Base-by-base conservation (phyloP, 2,888 invertebrate genomes). In the Tenodera sinensis region DNA sequence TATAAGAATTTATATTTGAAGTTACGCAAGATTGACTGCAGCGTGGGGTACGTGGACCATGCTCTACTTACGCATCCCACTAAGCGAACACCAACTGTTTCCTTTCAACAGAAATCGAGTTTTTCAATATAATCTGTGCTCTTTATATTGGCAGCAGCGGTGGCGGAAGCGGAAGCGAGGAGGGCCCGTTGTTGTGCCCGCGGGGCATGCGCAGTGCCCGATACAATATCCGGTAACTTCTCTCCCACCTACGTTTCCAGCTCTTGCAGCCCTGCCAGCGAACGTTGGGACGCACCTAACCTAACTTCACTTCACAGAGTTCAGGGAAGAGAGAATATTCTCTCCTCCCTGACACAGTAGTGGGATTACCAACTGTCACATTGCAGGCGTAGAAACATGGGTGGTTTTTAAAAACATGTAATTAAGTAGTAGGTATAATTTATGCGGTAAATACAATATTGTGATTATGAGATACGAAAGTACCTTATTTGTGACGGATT, bases 111-210 rank as follows among this genome's bases (percentile, higher is more conserved):
- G 85, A 85, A 85, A 85, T 85, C n/a, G 54, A 89, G 83, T 89
- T 89, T 89, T 89, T 89, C 89, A 89, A 89, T 89, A 89, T 89
- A 89, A 89, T 86, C 85, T 83, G 82, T 34, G 81, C 88, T 85
- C 88, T 85, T 85, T 85, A 34, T 85, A 88, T 83, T 83, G 88
- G 54, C 88, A 82, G 28, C 30, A 82, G 47, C 82, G 87, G 25
- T 25, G 85, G 83, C 85, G 89, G 89, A 89, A 87, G 47, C 89
- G 89, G 89, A 89, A 87, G 82, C 82, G 87, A 83, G 83, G 34
- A 83, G 87, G 30, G 82, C n/a, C 54, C 81, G 81, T 82, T 83
- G 87, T 87, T 87, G 87, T 87, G 34, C 42, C 87, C 42, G 34
- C 82, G 34, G 89, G 86, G 86, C 87, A n/a, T 89, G 89, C 86